A percentile compares a stretch with the other conserved stretches of the same genome.
Conservation (phyloP, 1,140 invertebrate genomes). For the Heliconius hermathena region DNA sequence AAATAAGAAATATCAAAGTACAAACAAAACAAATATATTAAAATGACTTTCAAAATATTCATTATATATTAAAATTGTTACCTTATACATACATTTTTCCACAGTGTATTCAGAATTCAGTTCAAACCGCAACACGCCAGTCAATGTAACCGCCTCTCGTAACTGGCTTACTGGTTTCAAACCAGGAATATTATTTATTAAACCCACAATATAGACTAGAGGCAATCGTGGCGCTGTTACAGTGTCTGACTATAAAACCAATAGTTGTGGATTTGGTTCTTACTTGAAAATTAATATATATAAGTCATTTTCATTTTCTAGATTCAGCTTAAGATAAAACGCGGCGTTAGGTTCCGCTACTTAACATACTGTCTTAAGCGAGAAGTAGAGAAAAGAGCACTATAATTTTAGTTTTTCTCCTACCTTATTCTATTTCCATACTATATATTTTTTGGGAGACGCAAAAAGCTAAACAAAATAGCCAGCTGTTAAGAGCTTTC, state of each 20-base stretch:
- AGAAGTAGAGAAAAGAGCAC: too few species aligned
- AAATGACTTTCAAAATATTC: not conserved
- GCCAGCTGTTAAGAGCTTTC: not conserved
- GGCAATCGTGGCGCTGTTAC: not conserved
- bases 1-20: too few species aligned
- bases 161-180: conserved; percentile 14
- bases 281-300: not conserved
- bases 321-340: too few species aligned
- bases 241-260: not conserved
- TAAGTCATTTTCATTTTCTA: not conserved
- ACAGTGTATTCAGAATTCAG: conserved; percentile 16
- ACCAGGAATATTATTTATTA: conserved; percentile 21
- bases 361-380: not conserved
- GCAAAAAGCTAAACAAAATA: not conserved
- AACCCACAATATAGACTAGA: not conserved
- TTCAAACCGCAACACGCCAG: conserved; percentile 8
- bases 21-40: too few species aligned
- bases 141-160: conserved; percentile 17
- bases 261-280: not conserved
- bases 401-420: too few species aligned
- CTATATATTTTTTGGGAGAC: not conserved
- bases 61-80: not conserved
- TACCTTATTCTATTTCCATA: too few species aligned
- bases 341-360: not conserved
- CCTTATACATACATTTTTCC: not conserved